Evolutionary conservation across 2,797 vertebrate genomes (phyloP), one percentile per base, ranked within the genome.

Genomic region (Artibeus lituratus): DNA sequence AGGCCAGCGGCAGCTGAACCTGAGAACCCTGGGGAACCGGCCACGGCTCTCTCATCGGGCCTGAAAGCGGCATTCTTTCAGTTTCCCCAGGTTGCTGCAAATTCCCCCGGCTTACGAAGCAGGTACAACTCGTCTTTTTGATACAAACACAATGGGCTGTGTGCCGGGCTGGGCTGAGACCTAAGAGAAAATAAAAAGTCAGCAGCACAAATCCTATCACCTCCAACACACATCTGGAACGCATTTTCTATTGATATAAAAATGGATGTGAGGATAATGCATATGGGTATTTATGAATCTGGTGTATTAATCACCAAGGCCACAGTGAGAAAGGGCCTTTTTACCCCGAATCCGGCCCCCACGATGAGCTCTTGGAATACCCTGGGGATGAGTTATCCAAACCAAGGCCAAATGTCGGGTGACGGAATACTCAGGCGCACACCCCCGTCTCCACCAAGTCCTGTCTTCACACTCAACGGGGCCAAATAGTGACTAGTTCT

Each of bases 51-150:
- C 97, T 98, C 98, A 98, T 98, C 95, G 87, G 97, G 97, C 97
- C 98, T 96, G 97, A 97, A 35, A 97, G 93, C 97, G 69, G 24
- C 98, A 98, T 98, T 98, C 98, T 96, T 98, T 86, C 87, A 94
- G 97, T 96, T 97, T 96, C 84, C 95, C 85, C 97, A 95, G 97
- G 97, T 98, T 95, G 93, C 96, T 86, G 91, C 9, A 49, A 98
- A 98, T 98, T 98, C 98, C 97, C 98, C 90, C 19, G 59, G 94
- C 95, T 98, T 98, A 97, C 98, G 96, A 98, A 93, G 96, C 97
- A 98, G 98, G 98, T 98, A 97, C 62, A 87, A 81, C 88, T 95
- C 94, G 93, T 81, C 89, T 81, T 88, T 98, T 92, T 0, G 5
- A 98, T 98, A 98, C 88, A 94, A 97, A 98, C 98, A 98, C 98